These are phyloP conservation scores for Mythimna lalbum DNA, from an alignment of 2,888 invertebrate genomes.

Conservation along the genomic window DNA sequence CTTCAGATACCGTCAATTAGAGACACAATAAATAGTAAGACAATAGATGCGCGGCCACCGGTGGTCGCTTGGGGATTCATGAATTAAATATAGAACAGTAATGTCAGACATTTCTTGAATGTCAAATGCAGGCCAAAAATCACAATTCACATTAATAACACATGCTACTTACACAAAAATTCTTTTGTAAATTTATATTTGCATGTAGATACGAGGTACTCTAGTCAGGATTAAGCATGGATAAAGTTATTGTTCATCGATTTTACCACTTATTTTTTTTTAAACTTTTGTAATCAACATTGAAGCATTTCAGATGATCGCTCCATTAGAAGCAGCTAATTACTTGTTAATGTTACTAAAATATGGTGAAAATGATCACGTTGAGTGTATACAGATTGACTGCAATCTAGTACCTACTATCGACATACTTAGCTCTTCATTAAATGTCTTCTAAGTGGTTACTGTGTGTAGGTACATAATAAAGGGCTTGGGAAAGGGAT, in stretches of 20 bases:
- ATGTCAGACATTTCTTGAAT: slow-evolving; percentile 32
- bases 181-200: slow-evolving; percentile 42
- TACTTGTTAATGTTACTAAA: slow-evolving; percentile 41
- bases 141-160: slow-evolving; percentile 31
- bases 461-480: not conserved
- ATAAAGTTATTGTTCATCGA: slow-evolving; percentile 38
- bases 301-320: slow-evolving; percentile 51
- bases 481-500: too few species aligned
- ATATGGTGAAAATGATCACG: slow-evolving; percentile 21
- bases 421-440: not conserved
- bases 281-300: slow-evolving; percentile 44
- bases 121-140: slow-evolving; percentile 21
- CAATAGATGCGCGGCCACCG: too few species aligned
- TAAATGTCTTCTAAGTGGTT: not conserved
- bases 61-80: too few species aligned
- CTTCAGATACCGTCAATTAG: too few species aligned
- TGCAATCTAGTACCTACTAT: not conserved
- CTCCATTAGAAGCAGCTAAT: slow-evolving; percentile 48
- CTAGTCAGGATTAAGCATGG: slow-evolving; percentile 52
- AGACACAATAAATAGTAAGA: too few species aligned
- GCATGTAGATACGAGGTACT: slow-evolving; percentile 54
- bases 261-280: slow-evolving; percentile 25
- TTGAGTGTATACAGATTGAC: slow-evolving; percentile 40
- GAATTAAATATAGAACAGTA: too few species aligned
- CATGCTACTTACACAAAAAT: slow-evolving; percentile 6